These are phyloP conservation scores for Agapostemon virescens DNA, from an alignment of 2,888 invertebrate species.

Conservation along the genomic window DNA sequence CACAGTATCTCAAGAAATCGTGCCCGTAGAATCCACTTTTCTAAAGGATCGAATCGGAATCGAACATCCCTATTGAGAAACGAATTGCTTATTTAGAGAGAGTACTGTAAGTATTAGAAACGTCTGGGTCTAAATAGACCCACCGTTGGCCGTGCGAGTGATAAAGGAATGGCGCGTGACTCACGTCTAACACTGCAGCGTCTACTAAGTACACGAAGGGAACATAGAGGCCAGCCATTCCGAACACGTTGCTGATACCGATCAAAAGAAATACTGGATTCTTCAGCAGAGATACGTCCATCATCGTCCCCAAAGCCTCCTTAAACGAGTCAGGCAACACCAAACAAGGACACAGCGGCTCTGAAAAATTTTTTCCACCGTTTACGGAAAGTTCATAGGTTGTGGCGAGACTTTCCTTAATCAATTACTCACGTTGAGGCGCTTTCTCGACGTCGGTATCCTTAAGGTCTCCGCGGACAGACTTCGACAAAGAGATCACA, in stretches of 20 bases:
- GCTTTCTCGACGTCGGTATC: constrained; percentile 85
- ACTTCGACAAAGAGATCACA: constrained; percentile 91
- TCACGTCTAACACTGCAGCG: constrained; percentile 87
- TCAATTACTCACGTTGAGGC: constrained; percentile 83
- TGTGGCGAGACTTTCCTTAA: not conserved
- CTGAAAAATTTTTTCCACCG: constrained; percentile 79
- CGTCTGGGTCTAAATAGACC: too few relatives aligned
- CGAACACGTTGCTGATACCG: constrained; percentile 96
- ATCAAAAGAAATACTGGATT: constrained; percentile 96
- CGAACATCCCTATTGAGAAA: too few relatives aligned
- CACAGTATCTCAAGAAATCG: too few relatives aligned
- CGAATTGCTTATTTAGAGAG: too few relatives aligned
- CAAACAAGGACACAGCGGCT: constrained; percentile 90
- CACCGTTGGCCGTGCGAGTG: not conserved
- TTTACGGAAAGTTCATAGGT: not conserved
- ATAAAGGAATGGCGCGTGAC: constrained; percentile 69
- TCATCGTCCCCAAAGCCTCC: constrained; percentile 92
- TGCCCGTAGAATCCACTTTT: too few relatives aligned
- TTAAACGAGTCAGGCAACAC: constrained; percentile 90
- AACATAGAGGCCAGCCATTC: constrained; percentile 98
- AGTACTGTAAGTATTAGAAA: too few relatives aligned
- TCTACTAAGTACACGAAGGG: constrained; percentile 97
- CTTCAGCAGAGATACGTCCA: constrained; percentile 92
- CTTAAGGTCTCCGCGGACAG: constrained; percentile 83
- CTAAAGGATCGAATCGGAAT: too few relatives aligned